Evolutionary conservation across 2,113 vertebrate species (phyloP), one percentile per base, ranked within the genome.

Genomic region (Sylvietta virens): DNA sequence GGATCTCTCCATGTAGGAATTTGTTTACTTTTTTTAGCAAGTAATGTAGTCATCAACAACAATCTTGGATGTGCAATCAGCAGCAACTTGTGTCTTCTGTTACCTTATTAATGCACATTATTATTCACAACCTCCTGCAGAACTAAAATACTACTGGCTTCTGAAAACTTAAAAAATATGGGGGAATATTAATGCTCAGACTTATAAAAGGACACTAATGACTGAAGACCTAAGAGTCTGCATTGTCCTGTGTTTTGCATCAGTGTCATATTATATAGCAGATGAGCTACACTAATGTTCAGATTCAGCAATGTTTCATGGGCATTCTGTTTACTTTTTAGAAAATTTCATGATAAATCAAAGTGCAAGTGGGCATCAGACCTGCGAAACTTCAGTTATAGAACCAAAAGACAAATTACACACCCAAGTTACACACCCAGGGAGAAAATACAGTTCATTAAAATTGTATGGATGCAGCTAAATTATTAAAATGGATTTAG

Each of bases 1-100:
- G 71, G 45, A 88, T 91, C 24, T 79, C 65, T 90, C 40, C 53
- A 84, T 82, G 57, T 66, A 79, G 44, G 47, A 86, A 74, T 91
- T 83, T 94, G 91, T 96, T 95, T 97, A 92, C 84, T 81, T 94
- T 95, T 95, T 94, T 90, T 91, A 95, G 66, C 62, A 96, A 89
- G 78, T 84, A 66, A 91, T 86, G 18, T 80, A 91, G 83, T 96
- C 86, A 90, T 88, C 92, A 94, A 95, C 67, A 94, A 88, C 57
- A 92, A 48, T 70, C 72, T 84, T 79, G 65, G 79, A 50, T 73
- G 45, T 74, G 78, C 72, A 93, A 91, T 94, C 92, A 91, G 62
- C 48, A 78, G 83, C 67, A 95, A 65, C 58, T 57, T 92, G 48
- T 91, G 22, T 94, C 48, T 92, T 86, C 82, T 80, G 66, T 62